Evolutionary conservation across 1,140 invertebrate species (phyloP).

Genomic region (Whitmania pigra): DNA sequence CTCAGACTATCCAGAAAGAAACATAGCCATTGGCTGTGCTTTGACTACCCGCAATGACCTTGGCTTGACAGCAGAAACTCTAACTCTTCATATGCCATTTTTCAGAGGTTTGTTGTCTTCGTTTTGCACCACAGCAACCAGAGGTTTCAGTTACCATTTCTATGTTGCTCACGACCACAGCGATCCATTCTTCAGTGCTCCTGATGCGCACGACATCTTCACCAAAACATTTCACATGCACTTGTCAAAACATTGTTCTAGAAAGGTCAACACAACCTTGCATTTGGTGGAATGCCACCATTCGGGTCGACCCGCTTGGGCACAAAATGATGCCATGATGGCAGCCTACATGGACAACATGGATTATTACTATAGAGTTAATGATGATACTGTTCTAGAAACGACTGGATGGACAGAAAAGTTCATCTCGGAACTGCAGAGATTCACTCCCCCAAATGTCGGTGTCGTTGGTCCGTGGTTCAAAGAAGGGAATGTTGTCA

Average conservation of each 20-base stretch:
- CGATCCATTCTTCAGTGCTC: constrained; percentile 20
- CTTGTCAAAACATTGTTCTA: constrained; percentile 8
- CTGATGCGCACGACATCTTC: constrained; percentile 18
- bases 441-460: constrained; percentile 23
- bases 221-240: constrained; percentile 13
- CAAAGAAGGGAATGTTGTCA: constrained; percentile 22
- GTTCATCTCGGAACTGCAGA: constrained; percentile 23
- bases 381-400: constrained; percentile 25
- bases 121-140: constrained; percentile 22
- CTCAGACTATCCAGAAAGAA: constrained; percentile 14
- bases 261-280: constrained; percentile 21
- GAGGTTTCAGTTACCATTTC: constrained; percentile 23
- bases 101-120: constrained; percentile 23
- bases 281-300: constrained; percentile 25
- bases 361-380: constrained; percentile 25
- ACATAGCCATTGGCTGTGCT: constrained; percentile 23
- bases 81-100: constrained; percentile 21
- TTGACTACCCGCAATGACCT: constrained; percentile 19
- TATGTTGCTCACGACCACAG: constrained; percentile 25
- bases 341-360: constrained; percentile 26
- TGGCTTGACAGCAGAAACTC: constrained; percentile 10
- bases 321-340: constrained; percentile 27
- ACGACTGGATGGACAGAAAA: constrained; percentile 25
- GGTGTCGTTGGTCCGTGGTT: constrained; percentile 26
- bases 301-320: constrained; percentile 25